A percentile compares a stretch with the other conserved stretches of the same genome.
phyloP scores from a whole-genome alignment of 2,113 vertebrate species.

The Microtus oregoni region DNA sequence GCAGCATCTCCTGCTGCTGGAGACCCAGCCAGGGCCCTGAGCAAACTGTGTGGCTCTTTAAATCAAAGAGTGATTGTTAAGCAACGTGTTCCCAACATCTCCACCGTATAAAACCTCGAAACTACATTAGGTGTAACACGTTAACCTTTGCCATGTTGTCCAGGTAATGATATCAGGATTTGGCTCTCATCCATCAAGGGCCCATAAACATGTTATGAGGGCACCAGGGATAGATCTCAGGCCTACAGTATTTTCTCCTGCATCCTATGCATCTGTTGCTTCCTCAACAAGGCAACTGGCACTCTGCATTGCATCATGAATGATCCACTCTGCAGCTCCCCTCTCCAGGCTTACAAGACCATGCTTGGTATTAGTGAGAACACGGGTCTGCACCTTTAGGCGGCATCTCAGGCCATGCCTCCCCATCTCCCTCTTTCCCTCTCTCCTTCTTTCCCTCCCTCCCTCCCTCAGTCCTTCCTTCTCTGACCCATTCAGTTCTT shows the following conservation, averaged over 20 bases:
- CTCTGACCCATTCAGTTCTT: neutral
- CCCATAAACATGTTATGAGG: neutral
- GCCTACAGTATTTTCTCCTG: rapidly evolving
- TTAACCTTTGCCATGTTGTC: constrained; percentile 67
- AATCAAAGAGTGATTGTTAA: constrained; percentile 76
- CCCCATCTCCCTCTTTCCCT: too few relatives aligned
- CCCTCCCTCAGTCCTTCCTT: neutral
- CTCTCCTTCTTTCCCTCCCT: neutral
- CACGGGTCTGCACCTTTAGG: too few relatives aligned
- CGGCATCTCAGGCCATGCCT: neutral
- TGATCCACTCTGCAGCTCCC: rapidly evolving
- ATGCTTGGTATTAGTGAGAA: neutral
- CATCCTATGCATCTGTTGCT: neutral
- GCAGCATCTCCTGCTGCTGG: neutral
- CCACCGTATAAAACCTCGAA: constrained; percentile 51
- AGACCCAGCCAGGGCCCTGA: constrained; percentile 65
- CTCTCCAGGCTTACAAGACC: neutral
- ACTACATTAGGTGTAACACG: neutral
- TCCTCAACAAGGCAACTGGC: constrained; percentile 2
- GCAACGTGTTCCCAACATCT: neutral
- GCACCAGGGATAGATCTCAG: neutral
- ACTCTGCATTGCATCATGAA: rapidly evolving
- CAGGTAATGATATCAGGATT: constrained; percentile 52
- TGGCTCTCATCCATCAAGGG: constrained; percentile 35
- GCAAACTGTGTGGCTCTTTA: constrained; percentile 59